These are phyloP conservation scores for Gymnopithys bicolor DNA, from an alignment of 2,797 vertebrate species.

Conservation along the genomic window DNA sequence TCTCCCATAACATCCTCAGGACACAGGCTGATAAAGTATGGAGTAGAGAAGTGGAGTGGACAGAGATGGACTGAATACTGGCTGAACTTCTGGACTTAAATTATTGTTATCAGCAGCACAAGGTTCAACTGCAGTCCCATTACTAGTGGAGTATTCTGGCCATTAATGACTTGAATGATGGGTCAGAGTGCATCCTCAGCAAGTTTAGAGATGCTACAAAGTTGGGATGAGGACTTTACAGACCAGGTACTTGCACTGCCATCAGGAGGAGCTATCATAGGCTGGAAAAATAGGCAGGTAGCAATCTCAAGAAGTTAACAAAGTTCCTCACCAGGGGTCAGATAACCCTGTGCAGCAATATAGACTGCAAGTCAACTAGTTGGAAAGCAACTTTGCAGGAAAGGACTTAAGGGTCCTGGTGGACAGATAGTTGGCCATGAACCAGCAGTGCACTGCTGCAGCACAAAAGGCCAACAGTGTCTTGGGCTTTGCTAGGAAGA, in stretches of 20 bases:
- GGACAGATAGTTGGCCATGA: neutral
- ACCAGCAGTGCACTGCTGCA: accelerated
- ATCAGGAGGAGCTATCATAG: neutral
- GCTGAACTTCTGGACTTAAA: neutral
- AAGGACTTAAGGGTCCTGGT: neutral
- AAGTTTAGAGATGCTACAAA: neutral
- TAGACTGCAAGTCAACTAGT: neutral
- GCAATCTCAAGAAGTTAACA: neutral
- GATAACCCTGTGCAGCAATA: neutral
- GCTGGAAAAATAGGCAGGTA: neutral
- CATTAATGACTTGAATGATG: neutral
- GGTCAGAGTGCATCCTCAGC: neutral
- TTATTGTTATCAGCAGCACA: neutral
- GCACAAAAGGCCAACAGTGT: neutral
- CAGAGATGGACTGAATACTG: neutral
- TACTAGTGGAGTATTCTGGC: neutral
- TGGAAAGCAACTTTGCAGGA: neutral
- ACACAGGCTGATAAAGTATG: neutral
- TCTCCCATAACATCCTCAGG: neutral
- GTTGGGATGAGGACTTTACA: neutral
- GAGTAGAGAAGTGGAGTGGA: neutral
- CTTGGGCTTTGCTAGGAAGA: neutral
- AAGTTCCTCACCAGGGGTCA: neutral
- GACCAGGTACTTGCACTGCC: neutral
- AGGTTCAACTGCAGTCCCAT: neutral